These are phyloP conservation scores for Australoheros facetus DNA, from an alignment of 2,797 vertebrate genomes.

Conservation along the genomic window DNA sequence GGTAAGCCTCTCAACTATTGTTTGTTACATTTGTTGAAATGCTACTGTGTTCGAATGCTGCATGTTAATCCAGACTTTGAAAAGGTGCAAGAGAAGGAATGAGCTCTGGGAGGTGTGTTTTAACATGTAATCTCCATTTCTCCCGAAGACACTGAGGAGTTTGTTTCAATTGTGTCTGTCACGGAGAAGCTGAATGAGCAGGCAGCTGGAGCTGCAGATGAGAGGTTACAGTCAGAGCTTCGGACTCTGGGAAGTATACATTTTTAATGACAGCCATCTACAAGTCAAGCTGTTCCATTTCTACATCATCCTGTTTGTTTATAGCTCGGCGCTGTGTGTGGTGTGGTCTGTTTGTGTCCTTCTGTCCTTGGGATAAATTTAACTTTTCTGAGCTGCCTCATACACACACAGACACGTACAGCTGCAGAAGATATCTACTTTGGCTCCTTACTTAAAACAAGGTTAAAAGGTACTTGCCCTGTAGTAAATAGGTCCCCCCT, in stretches of 20 bases:
- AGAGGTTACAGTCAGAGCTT: conserved; percentile 57
- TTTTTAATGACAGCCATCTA: conserved; percentile 8
- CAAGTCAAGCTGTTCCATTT: neutral
- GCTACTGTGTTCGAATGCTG: conserved; percentile 8
- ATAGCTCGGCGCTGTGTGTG: conserved; percentile 12
- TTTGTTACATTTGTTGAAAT: conserved; percentile 19
- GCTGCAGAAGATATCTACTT: conserved; percentile 15
- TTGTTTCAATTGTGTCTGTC: conserved; percentile 90
- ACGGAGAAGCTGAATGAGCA: conserved; percentile 88
- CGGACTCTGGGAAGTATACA: conserved; percentile 75
- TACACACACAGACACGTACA: conserved; percentile 16
- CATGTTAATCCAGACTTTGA: conserved; percentile 3
- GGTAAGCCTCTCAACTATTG: conserved; percentile 66
- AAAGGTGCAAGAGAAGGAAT: neutral
- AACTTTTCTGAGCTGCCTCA: conserved; percentile 55
- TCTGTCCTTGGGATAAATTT: conserved; percentile 78
- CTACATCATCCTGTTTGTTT: neutral
- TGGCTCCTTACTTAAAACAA: conserved; percentile 20
- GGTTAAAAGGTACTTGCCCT: neutral
- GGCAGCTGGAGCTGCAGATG: conserved; percentile 70
- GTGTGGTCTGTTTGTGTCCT: conserved; percentile 44
- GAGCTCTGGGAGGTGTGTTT: neutral
- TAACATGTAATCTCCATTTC: conserved; percentile 31
- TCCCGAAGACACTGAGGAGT: conserved; percentile 92
- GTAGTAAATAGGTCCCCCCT: neutral